phyloP scores from a whole-genome alignment of 37 sponge, comb jelly and placozoan genomes.

The Aphrocallistes beatrix region DNA sequence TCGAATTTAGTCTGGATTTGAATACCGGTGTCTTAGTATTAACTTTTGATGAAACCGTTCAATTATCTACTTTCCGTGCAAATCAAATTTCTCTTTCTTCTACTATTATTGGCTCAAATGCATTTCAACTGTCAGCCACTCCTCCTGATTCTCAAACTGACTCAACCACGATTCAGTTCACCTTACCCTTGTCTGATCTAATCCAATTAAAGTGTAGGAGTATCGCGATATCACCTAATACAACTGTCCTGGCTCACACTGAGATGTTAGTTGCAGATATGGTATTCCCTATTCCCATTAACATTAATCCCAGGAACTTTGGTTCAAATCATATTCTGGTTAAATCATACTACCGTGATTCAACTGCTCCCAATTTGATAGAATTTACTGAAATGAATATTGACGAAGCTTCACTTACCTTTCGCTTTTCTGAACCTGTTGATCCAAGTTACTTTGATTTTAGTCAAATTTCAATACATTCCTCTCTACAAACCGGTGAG shows the following conservation, averaged over 20 bases:
- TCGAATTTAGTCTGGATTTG: constrained; percentile 39
- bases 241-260: background rate
- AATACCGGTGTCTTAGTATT: constrained; percentile 48
- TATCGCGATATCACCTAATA: background rate
- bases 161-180: background rate
- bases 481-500: background rate
- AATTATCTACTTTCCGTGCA: constrained; percentile 22
- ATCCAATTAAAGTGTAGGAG: background rate
- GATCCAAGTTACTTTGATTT: constrained; percentile 29
- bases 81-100: background rate
- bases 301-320: background rate
- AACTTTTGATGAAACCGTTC: constrained; percentile 65
- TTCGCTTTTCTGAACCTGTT: constrained; percentile 75
- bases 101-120: background rate
- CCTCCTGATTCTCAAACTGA: background rate
- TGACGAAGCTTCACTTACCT: constrained; percentile 26
- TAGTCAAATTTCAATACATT: constrained; percentile 45
- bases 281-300: background rate
- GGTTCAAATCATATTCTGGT: background rate
- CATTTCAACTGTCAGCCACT: background rate
- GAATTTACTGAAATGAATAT: constrained; percentile 15
- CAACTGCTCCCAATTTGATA: background rate
- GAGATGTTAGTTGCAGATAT: background rate
- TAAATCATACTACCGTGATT: background rate
- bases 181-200: background rate